Percentiles rank a stretch among this genome's conserved stretches.
Evolutionary conservation across 2,113 vertebrate species (phyloP).

Genomic region (Percina caprodes): DNA sequence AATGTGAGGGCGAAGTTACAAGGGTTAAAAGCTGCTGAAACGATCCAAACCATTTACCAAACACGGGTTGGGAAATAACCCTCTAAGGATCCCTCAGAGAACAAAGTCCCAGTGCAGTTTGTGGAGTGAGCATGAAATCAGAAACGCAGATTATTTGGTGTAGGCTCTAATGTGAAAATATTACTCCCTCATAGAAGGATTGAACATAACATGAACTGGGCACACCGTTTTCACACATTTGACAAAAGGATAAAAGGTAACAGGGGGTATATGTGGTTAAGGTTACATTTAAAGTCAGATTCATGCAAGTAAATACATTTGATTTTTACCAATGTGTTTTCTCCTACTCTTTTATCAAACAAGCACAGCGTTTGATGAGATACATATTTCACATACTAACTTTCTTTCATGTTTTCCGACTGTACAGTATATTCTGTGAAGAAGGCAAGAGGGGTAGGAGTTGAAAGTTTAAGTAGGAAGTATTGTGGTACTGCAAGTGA

Average conservation of each 20-base stretch:
- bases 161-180: constrained; percentile 17
- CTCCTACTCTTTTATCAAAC: neutral
- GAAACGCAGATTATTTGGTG: constrained; percentile 21
- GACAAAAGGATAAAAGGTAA: neutral
- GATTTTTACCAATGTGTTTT: neutral
- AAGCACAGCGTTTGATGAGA: accelerated
- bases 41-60: constrained; percentile 45
- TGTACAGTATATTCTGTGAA: neutral
- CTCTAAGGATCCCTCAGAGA: constrained; percentile 27
- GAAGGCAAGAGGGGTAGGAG: neutral
- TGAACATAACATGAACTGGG: neutral
- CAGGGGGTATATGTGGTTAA: neutral
- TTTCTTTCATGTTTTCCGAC: neutral
- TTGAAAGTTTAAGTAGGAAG: neutral
- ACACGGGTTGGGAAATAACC: constrained; percentile 40
- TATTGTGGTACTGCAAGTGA: neutral
- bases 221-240: neutral
- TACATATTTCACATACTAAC: neutral
- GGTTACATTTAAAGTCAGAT: neutral
- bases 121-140: constrained; percentile 40
- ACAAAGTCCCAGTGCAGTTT: constrained; percentile 7
- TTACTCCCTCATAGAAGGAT: neutral
- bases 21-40: constrained; percentile 56
- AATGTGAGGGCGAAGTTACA: constrained; percentile 57
- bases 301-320: neutral